A percentile compares a stretch with the other conserved stretches of the same genome.
Conservation (phyloP, 2,797 vertebrate genomes). For the Ctenopoma kingsleyae region DNA sequence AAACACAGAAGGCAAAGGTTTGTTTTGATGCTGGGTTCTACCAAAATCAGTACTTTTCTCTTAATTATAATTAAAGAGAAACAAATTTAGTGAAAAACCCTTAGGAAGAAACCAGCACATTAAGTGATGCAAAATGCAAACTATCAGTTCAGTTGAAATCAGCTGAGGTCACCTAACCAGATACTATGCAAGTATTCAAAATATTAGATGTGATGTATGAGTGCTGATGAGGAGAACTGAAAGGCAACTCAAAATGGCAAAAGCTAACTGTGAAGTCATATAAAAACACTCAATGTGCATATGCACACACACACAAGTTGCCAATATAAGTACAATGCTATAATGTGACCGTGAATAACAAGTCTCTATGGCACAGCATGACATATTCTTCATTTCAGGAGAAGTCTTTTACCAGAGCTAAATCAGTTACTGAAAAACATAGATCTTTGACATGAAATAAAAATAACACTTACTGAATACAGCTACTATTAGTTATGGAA, state of each 20-base stretch:
- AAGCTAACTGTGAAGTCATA: conserved; percentile 53
- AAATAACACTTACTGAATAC: conserved; percentile 45
- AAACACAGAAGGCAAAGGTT: too few relatives aligned
- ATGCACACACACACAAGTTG: conserved; percentile 9
- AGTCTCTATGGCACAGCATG: conserved; percentile 15
- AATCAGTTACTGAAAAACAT: not conserved
- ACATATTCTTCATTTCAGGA: conserved; percentile 5
- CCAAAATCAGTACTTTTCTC: too few relatives aligned
- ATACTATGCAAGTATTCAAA: conserved; percentile 22
- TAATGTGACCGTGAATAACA: conserved; percentile 48
- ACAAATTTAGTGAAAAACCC: not conserved
- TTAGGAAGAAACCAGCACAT: conserved; percentile 17
- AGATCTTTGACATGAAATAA: not conserved
- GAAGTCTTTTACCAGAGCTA: conserved; percentile 2
- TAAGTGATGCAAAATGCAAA: conserved; percentile 3
- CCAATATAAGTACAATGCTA: conserved; percentile 49
- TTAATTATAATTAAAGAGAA: too few relatives aligned
- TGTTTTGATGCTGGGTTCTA: too few relatives aligned
- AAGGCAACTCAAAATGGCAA: conserved; percentile 54
- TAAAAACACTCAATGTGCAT: conserved; percentile 6
- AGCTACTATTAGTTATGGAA: not conserved
- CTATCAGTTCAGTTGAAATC: conserved; percentile 25
- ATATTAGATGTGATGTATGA: conserved; percentile 21
- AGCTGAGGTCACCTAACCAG: conserved; percentile 32
- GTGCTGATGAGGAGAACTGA: conserved; percentile 32